These are phyloP conservation scores for Slavum lentiscoides DNA, from an alignment of 2,888 invertebrate genomes.

Conservation along the genomic window DNA sequence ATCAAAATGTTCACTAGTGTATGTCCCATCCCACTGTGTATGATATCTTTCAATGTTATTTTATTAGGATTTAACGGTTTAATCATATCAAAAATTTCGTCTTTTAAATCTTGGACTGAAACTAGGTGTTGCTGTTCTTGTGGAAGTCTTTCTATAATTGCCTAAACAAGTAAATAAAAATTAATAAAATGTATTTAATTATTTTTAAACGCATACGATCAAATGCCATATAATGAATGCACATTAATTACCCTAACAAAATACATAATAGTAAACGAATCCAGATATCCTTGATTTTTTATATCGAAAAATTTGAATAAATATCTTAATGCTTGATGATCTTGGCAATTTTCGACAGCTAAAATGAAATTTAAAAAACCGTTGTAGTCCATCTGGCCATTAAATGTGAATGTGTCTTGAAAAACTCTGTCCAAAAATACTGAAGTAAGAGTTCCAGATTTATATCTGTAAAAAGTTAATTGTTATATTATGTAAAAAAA, in stretches of 20 bases:
- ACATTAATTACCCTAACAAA: conserved; percentile 74
- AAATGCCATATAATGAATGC: background rate
- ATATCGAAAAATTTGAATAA: conserved; percentile 90
- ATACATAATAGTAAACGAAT: conserved; percentile 87
- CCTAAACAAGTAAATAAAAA: conserved; percentile 63
- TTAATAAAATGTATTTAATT: background rate
- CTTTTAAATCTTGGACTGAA: conserved; percentile 90
- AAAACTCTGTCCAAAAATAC: conserved; percentile 91
- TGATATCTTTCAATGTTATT: conserved; percentile 85
- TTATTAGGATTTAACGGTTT: conserved; percentile 80
- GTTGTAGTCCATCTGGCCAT: conserved; percentile 96
- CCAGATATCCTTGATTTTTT: conserved; percentile 82
- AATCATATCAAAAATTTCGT: conserved; percentile 98
- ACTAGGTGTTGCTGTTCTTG: conserved; percentile 63
- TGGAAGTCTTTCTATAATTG: conserved; percentile 85
- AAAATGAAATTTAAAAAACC: conserved; percentile 92
- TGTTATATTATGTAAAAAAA: too few species aligned
- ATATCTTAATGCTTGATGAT: conserved; percentile 89
- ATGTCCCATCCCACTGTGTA: conserved; percentile 85
- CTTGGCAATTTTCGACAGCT: conserved; percentile 87
- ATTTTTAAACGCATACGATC: background rate
- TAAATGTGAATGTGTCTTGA: conserved; percentile 92
- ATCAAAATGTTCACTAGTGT: conserved; percentile 91
- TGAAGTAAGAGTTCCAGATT: conserved; percentile 86
- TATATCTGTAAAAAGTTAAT: conserved; percentile 66